Conservation (phyloP, 1,140 invertebrate genomes). For the Neodiprion virginianus region DNA sequence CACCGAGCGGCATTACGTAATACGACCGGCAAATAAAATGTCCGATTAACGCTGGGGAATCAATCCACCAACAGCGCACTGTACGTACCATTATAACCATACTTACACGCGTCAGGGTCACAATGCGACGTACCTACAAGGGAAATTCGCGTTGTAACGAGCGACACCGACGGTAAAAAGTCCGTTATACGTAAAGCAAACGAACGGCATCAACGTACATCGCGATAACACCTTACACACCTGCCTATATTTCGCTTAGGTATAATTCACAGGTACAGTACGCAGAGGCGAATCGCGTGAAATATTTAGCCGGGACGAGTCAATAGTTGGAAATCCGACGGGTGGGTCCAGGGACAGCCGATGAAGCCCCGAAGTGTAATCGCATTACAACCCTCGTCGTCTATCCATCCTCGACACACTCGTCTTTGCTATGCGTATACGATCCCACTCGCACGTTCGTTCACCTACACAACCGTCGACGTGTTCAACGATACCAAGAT, state of each 20-base stretch:
- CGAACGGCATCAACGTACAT: too few relatives aligned
- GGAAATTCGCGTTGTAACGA: too few relatives aligned
- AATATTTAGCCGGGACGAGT: constrained; percentile 4
- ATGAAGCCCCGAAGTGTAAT: background rate
- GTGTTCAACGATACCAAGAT: too few relatives aligned
- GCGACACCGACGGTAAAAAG: too few relatives aligned
- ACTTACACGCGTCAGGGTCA: constrained; percentile 3
- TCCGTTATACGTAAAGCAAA: too few relatives aligned
- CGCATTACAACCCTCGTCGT: background rate
- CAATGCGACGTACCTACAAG: background rate
- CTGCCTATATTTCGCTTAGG: too few relatives aligned
- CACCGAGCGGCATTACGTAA: background rate
- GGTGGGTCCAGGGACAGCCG: background rate
- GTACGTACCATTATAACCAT: background rate
- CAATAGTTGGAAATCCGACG: constrained; percentile 2
- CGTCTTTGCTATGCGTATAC: background rate
- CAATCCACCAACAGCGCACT: background rate
- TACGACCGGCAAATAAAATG: background rate
- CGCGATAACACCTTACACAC: too few relatives aligned
- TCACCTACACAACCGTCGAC: too few relatives aligned
- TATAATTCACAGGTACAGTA: too few relatives aligned
- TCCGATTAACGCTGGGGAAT: background rate
- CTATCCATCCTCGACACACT: background rate
- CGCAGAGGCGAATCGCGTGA: background rate
- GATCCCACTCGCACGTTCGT: background rate